Base-by-base conservation (phyloP, 2,113 vertebrate genomes). In the Hucho hucho region DNA sequence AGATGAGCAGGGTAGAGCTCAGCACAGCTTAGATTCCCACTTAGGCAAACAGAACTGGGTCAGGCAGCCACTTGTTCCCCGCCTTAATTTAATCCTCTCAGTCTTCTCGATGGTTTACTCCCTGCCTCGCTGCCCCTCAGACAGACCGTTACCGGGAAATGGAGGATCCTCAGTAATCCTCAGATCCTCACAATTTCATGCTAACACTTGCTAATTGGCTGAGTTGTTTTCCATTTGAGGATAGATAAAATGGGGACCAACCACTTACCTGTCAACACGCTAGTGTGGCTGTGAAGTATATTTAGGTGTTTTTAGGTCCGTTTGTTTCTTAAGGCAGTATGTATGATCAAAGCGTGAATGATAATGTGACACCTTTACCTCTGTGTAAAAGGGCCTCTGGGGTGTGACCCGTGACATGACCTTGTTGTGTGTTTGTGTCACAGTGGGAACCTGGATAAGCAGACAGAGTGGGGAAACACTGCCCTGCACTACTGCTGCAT, bases 391-490 rank as follows among this genome's bases (percentile, higher is more conserved):
- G 74, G 69, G 64, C 75, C 79, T 79, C 6, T 46, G 37, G 2
- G 37, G 37, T 43, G 16, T 71, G 67, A 73, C 76, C 75, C 37
- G 11, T 78, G 67, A 70, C 49, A 70, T 25, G 43, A 68, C 43
- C 37, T 3, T 49, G 37, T 43, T 43, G 6, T 69, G 47, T 77
- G 32, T 75, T 66, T 74, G 26, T 71, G 37, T 43, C 37, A 43
- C 82, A 98, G 97, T 86, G 97, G 97, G 86, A 98, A 97, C 90
- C 89, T 99, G 90, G 97, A 98, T 86, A 99, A 98, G 88, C 97
- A 98, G 89, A 98, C 96, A 0, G 94, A 94, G 14, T 89, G 94
- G 88, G 97, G 96, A 73, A 98, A 99, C 88, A 99, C 97, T 0
- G 96, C 94, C 67, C 90, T 99, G 81, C 97, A 99, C 92, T 99